Evolutionary conservation across 2,888 invertebrate genomes (phyloP).

Genomic region (Catocala sponsa): DNA sequence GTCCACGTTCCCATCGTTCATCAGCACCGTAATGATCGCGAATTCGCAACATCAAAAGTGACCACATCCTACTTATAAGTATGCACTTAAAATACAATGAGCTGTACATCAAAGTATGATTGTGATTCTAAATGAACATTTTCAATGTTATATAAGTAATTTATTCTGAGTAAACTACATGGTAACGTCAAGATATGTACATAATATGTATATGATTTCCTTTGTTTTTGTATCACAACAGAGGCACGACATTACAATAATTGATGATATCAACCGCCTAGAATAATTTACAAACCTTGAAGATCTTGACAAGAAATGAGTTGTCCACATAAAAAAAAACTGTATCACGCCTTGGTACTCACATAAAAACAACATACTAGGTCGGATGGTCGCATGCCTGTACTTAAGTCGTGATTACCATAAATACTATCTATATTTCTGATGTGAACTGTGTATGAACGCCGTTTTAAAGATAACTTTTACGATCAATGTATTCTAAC

Average conservation of each 20-base stretch:
- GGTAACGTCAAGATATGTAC: constrained; percentile 3
- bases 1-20: constrained; percentile 58
- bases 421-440: constrained; percentile 25
- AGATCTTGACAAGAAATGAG: constrained; percentile 26
- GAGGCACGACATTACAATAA: constrained; percentile 18
- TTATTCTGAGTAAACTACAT: constrained; percentile 9
- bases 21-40: constrained; percentile 57
- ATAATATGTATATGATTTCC: constrained; percentile 1
- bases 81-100: not conserved
- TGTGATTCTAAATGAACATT: constrained; percentile 10
- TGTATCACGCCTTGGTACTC: constrained; percentile 25
- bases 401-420: constrained; percentile 37
- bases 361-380: constrained; percentile 28
- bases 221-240: constrained; percentile 20
- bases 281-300: constrained; percentile 31
- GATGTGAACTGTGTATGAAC: constrained; percentile 18
- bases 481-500: constrained; percentile 2
- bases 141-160: constrained; percentile 13
- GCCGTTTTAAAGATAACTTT: constrained; percentile 1
- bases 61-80: constrained; percentile 15
- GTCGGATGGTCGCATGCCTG: constrained; percentile 20
- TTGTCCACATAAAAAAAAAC: constrained; percentile 26
- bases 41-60: constrained; percentile 48
- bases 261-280: constrained; percentile 19
- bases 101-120: not conserved